Percentiles rank a stretch among this genome's conserved stretches.
These are phyloP conservation scores for Myxocyprinus asiaticus DNA, from an alignment of 2,113 vertebrate species.

Conservation along the genomic window DNA sequence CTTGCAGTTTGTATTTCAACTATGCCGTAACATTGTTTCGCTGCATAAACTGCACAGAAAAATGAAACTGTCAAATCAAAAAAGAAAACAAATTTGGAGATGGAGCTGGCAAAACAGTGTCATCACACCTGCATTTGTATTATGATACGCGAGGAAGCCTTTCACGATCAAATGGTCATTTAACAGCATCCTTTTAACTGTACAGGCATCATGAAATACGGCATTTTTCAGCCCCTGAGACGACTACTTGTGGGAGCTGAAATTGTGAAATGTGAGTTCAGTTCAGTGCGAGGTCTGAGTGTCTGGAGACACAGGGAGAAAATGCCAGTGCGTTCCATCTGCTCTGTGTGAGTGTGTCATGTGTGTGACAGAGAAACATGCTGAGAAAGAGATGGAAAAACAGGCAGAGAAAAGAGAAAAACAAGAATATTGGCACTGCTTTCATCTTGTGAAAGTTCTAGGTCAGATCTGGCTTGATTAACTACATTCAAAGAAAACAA, in stretches of 20 bases:
- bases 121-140: neutral
- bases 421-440: neutral
- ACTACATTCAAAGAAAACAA: neutral
- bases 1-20: neutral
- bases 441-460: neutral
- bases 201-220: neutral
- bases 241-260: neutral
- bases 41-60: neutral
- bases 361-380: constrained; percentile 10
- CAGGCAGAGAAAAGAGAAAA: neutral
- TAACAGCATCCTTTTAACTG: no score
- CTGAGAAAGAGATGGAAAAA: neutral
- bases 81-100: neutral
- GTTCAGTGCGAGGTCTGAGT: constrained; percentile 21
- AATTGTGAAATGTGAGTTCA: constrained; percentile 18
- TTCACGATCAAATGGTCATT: neutral
- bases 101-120: neutral
- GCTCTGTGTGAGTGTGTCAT: constrained; percentile 22
- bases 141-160: neutral
- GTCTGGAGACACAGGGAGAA: constrained; percentile 18
- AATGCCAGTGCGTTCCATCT: constrained; percentile 29
- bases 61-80: constrained; percentile 9
- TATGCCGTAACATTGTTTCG: constrained; percentile 3
- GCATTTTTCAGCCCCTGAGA: neutral
- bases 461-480: neutral